Percentiles rank a stretch among this genome's conserved stretches.
Conservation (phyloP, 1,140 invertebrate genomes). For the Sitodiplosis mosellana region DNA sequence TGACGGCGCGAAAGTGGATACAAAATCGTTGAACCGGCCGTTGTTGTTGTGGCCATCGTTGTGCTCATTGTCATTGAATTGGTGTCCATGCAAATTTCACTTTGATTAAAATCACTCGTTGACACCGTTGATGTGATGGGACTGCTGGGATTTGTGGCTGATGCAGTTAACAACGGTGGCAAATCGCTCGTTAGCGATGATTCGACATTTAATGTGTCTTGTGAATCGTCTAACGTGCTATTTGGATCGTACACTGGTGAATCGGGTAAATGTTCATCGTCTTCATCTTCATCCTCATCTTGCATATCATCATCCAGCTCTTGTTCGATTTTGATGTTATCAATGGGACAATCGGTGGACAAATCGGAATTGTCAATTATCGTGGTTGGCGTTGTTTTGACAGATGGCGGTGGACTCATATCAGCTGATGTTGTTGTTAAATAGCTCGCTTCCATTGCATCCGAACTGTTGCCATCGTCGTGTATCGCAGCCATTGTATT, state of each 20-base stretch:
- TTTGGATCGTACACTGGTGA: not conserved
- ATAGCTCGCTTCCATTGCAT: not conserved
- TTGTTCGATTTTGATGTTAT: not conserved
- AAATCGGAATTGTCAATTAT: not conserved
- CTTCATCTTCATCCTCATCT: constrained; percentile 4
- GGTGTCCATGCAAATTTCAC: too few species aligned
- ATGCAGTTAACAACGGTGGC: not conserved
- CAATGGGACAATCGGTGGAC: too few species aligned
- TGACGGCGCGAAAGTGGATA: constrained; percentile 6
- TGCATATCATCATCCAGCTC: not conserved
- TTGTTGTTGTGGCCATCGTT: constrained; percentile 4
- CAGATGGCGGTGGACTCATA: not conserved
- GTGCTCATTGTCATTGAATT: not conserved
- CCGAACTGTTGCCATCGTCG: too few species aligned
- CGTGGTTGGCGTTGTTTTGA: not conserved
- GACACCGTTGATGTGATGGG: not conserved
- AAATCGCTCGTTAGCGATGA: not conserved
- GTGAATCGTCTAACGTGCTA: not conserved
- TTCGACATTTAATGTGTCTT: not conserved
- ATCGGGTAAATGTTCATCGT: constrained; percentile 6
- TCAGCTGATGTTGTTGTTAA: constrained; percentile 1
- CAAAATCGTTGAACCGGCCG: constrained; percentile 2
- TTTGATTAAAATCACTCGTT: not conserved
- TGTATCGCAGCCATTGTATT: too few species aligned
- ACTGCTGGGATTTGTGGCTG: too few species aligned